Evolutionary conservation across 1,140 invertebrate genomes (phyloP).

Genomic region (Trichoplusia ni): DNA sequence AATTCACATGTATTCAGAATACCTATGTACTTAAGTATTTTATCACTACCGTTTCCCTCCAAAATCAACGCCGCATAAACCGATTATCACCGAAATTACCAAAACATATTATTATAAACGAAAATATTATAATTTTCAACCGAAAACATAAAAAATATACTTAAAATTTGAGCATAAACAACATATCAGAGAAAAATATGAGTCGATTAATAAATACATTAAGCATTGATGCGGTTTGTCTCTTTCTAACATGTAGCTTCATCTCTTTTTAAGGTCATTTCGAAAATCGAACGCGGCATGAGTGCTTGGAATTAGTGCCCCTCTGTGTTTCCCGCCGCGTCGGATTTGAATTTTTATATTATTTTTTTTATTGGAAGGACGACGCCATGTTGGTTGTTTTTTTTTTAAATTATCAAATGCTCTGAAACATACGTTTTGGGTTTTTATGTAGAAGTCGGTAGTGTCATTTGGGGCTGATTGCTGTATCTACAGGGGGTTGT

Average conservation of each 20-base stretch:
- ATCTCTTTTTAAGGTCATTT: slow-evolving; percentile 64
- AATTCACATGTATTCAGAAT: neutral
- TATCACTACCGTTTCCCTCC: neutral
- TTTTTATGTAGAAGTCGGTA: slow-evolving; percentile 17
- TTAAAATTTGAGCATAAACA: slow-evolving; percentile 50
- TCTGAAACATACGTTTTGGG: slow-evolving; percentile 49
- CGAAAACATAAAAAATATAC: slow-evolving; percentile 15
- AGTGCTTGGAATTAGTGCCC: slow-evolving; percentile 76
- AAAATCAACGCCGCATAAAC: slow-evolving; percentile 18
- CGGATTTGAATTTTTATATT: slow-evolving; percentile 75
- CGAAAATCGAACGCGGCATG: slow-evolving; percentile 74
- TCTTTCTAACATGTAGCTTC: slow-evolving; percentile 38
- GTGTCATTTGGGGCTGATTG: slow-evolving; percentile 30
- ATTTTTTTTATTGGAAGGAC: slow-evolving; percentile 53
- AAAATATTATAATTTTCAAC: slow-evolving; percentile 25
- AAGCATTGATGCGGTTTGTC: slow-evolving; percentile 48
- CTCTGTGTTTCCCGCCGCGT: slow-evolving; percentile 75
- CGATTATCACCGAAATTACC: slow-evolving; percentile 7
- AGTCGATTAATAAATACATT: slow-evolving; percentile 78
- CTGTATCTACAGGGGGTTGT: slow-evolving; percentile 14
- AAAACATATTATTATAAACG: slow-evolving; percentile 20
- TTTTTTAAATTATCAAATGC: slow-evolving; percentile 69
- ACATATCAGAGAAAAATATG: slow-evolving; percentile 72
- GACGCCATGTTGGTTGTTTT: slow-evolving; percentile 63
- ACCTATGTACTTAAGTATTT: too few relatives aligned